Evolutionary conservation across 1,140 invertebrate species (phyloP).

Genomic region (Armadillidium nasatum): DNA sequence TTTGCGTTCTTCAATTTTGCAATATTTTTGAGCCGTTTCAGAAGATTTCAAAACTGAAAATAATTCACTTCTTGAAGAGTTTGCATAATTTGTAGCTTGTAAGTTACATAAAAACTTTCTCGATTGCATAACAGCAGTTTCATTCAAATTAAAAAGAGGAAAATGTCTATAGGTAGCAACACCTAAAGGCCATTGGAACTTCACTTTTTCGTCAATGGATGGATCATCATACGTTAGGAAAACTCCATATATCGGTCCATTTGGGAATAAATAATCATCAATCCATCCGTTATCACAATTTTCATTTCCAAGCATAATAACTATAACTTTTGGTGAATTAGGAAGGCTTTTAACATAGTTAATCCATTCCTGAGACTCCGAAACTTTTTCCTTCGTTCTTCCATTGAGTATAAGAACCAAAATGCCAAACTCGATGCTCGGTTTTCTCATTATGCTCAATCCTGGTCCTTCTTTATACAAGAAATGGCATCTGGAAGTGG

Average conservation of each 20-base stretch:
- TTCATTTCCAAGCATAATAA: not conserved
- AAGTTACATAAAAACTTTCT: not conserved
- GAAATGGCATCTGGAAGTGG: not conserved
- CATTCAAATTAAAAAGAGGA: not conserved
- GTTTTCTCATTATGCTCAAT: not conserved
- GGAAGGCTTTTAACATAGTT: not conserved
- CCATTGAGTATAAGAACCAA: slow-evolving; percentile 5
- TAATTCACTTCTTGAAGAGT: not conserved
- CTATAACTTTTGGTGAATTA: not conserved
- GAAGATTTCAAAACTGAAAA: not conserved
- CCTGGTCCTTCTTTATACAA: not conserved
- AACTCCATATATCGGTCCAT: not conserved
- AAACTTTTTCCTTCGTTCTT: not conserved
- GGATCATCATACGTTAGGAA: not conserved
- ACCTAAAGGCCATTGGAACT: not conserved
- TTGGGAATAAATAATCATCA: not conserved
- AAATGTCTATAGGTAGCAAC: not conserved
- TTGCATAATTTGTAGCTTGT: not conserved
- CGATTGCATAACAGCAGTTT: not conserved
- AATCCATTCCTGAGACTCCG: not conserved
- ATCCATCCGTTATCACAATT: not conserved
- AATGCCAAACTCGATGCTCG: not conserved
- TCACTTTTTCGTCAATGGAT: not conserved
- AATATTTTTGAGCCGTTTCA: not conserved
- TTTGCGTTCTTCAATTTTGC: not conserved